phyloP scores from a whole-genome alignment of 2,113 vertebrate genomes.

The Bagarius yarrelli region DNA sequence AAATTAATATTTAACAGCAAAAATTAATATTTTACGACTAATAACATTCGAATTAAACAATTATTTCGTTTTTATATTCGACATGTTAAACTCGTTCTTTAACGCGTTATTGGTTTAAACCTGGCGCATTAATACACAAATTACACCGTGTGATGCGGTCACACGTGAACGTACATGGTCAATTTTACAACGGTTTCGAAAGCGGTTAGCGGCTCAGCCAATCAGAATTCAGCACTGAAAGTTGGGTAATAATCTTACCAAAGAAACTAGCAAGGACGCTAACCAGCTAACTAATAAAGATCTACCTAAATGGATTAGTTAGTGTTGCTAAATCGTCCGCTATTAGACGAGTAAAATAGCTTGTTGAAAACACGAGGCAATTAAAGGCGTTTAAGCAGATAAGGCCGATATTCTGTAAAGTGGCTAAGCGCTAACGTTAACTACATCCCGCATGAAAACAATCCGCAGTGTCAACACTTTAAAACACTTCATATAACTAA shows the following conservation, averaged over 20 bases:
- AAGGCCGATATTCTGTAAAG: not conserved
- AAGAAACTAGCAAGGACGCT: not conserved
- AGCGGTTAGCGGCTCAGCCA: not conserved
- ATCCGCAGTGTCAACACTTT: slow-evolving; percentile 29
- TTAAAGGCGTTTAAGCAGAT: not conserved
- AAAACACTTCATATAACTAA: not conserved
- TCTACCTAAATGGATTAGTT: too few relatives aligned
- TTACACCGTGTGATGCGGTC: not conserved
- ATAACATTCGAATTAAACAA: not conserved
- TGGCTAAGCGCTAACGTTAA: slow-evolving; percentile 4
- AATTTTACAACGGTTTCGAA: slow-evolving; percentile 4
- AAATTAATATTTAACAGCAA: not conserved
- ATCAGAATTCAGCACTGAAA: not conserved
- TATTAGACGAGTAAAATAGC: not conserved
- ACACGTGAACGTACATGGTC: not conserved
- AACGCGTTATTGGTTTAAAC: not conserved
- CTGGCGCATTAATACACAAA: not conserved
- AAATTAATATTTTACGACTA: not conserved
- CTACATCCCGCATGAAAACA: slow-evolving; percentile 23
- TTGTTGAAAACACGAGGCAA: not conserved
- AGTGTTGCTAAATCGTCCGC: not conserved
- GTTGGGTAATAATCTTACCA: not conserved
- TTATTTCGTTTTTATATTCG: not conserved
- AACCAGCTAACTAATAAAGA: not conserved
- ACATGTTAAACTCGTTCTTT: not conserved